A percentile compares a stretch with the other conserved stretches of the same genome.
These are phyloP conservation scores for Cavia aperea DNA, from an alignment of 2,113 vertebrate genomes.

Conservation along the genomic window DNA sequence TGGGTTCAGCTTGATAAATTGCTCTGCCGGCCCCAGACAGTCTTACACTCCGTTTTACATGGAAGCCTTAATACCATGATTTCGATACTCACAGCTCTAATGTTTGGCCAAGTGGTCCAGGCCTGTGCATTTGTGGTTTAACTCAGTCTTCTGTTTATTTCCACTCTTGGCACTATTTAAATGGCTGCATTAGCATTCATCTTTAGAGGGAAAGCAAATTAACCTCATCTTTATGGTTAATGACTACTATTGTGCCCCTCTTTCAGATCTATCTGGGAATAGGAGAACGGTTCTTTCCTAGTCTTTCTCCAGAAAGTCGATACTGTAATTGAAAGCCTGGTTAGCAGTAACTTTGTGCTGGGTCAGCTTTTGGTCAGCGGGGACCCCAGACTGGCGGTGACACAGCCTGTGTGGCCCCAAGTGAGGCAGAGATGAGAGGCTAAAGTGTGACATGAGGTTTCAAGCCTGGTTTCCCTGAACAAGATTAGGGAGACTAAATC, in stretches of 20 bases:
- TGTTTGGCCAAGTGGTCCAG: constrained; percentile 49
- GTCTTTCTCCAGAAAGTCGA: constrained; percentile 44
- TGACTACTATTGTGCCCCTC: constrained; percentile 38
- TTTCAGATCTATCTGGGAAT: constrained; percentile 45
- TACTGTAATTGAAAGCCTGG: constrained; percentile 48
- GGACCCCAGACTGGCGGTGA: background rate
- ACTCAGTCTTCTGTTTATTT: constrained; percentile 61
- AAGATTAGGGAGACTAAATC: background rate
- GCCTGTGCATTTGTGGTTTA: constrained; percentile 54
- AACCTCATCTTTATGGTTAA: constrained; percentile 54
- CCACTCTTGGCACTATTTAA: constrained; percentile 57
- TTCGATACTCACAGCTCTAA: constrained; percentile 32
- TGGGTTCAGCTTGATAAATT: constrained; percentile 47
- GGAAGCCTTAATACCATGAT: constrained; percentile 43
- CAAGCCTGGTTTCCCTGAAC: background rate
- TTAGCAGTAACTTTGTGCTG: constrained; percentile 34
- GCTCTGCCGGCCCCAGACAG: constrained; percentile 10
- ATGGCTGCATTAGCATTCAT: constrained; percentile 53
- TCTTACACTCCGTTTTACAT: constrained; percentile 21
- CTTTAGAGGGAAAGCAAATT: constrained; percentile 55
- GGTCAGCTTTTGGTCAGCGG: constrained; percentile 38
- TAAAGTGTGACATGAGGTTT: background rate
- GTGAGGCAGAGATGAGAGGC: background rate
- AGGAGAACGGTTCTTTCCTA: constrained; percentile 21
- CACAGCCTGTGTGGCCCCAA: background rate